Percentiles rank a stretch among this genome's conserved stretches.
These are phyloP conservation scores for Enoplosus armatus DNA, from an alignment of 2,797 vertebrate species.

Conservation along the genomic window DNA sequence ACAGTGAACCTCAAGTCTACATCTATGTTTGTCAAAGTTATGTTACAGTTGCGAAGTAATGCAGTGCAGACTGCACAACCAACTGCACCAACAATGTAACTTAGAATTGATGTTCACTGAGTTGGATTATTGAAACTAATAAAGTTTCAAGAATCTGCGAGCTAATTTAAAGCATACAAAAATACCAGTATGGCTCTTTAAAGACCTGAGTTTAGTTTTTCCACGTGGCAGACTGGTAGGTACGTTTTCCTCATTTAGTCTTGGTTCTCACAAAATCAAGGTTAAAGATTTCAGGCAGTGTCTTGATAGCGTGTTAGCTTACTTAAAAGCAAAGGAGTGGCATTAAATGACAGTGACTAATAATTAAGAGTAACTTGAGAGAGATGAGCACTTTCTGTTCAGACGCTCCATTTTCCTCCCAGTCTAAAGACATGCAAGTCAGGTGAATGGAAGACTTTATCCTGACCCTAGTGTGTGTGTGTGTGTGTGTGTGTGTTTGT, in stretches of 20 bases:
- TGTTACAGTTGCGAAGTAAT: not conserved
- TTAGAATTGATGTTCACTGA: too few species aligned
- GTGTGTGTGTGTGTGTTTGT: not conserved
- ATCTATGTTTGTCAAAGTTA: not conserved
- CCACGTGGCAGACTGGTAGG: not conserved
- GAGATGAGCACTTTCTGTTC: too few species aligned
- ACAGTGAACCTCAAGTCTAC: not conserved
- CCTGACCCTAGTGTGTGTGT: not conserved
- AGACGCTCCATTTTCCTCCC: conserved; percentile 1
- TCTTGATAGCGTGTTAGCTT: not conserved
- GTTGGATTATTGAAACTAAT: not conserved
- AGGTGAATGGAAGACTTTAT: not conserved
- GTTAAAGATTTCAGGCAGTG: not conserved
- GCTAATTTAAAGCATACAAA: not conserved
- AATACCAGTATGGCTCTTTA: not conserved
- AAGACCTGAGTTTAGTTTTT: not conserved
- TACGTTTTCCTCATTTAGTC: not conserved
- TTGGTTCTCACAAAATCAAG: not conserved
- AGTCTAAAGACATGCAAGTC: conserved; percentile 4
- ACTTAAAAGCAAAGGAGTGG: not conserved
- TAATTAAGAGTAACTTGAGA: too few species aligned
- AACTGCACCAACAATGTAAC: not conserved
- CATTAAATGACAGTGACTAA: not conserved
- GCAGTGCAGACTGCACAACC: not conserved
- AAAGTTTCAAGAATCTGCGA: not conserved